phyloP scores from a whole-genome alignment of 2,888 invertebrate genomes.

The Trichopoda pennipes region DNA sequence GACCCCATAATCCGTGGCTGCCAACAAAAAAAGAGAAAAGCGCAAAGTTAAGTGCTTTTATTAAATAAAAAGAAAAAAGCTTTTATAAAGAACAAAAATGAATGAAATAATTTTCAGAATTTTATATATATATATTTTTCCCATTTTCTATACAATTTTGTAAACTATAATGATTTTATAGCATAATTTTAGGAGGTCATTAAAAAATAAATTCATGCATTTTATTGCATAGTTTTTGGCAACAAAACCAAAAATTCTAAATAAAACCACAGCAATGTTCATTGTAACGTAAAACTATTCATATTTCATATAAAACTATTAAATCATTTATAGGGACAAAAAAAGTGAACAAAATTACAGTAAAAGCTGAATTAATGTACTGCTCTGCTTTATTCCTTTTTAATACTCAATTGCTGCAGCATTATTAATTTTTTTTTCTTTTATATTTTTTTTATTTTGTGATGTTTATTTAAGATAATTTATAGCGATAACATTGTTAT shows the following conservation, averaged over 20 bases:
- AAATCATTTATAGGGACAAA: conserved; percentile 14
- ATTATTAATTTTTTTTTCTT: neutral
- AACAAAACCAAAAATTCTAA: conserved; percentile 43
- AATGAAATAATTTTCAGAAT: conserved; percentile 8
- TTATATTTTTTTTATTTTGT: conserved; percentile 4
- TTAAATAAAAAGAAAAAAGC: conserved; percentile 51
- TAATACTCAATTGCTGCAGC: neutral
- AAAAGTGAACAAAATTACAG: neutral
- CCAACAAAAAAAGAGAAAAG: neutral
- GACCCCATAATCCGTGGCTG: conserved; percentile 15
- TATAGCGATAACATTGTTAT: conserved; percentile 48
- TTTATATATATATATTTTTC: neutral
- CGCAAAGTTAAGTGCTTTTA: conserved; percentile 8
- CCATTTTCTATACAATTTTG: neutral
- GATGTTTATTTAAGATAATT: conserved; percentile 27
- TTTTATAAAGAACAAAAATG: conserved; percentile 20
- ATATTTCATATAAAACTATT: neutral
- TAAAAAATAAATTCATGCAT: neutral
- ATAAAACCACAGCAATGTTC: neutral
- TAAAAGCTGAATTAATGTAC: neutral
- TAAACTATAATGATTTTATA: conserved; percentile 42
- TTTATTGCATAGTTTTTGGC: conserved; percentile 46
- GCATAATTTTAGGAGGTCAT: conserved; percentile 54
- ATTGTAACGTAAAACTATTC: neutral
- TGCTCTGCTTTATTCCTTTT: neutral